These are phyloP conservation scores for Perca flavescens DNA, from an alignment of 2,113 vertebrate genomes.

Conservation along the genomic window DNA sequence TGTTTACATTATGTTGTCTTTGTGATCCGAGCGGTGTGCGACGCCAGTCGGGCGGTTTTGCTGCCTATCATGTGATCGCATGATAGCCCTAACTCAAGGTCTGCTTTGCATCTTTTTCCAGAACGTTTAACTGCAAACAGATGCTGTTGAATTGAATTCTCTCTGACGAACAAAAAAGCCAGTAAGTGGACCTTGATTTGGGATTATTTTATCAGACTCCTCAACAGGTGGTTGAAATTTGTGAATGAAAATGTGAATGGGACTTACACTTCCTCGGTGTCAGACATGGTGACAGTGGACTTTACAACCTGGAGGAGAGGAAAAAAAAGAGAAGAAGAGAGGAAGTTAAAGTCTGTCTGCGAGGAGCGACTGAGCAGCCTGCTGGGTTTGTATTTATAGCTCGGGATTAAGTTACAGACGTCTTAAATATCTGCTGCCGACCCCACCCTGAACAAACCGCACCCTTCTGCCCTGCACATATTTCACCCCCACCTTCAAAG, in stretches of 20 bases:
- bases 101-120: not conserved
- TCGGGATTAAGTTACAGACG: conserved; percentile 72
- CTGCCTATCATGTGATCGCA: no score
- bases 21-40: no score
- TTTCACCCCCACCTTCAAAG: not conserved
- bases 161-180: not conserved
- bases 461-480: conserved; percentile 22
- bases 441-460: conserved; percentile 46
- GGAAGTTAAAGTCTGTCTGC: conserved; percentile 27
- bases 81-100: not conserved
- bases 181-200: accelerated
- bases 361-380: not conserved
- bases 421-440: conserved; percentile 51
- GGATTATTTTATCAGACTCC: not conserved
- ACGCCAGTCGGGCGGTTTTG: no score
- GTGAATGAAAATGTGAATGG: not conserved
- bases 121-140: not conserved
- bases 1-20: no score
- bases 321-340: conserved; percentile 46
- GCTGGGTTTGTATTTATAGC: conserved; percentile 80
- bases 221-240: not conserved
- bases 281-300: conserved; percentile 90
- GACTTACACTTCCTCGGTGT: conserved; percentile 96
- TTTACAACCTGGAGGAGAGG: conserved; percentile 81
- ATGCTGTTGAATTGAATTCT: not conserved